Evolutionary conservation across 2,888 invertebrate species (phyloP), one percentile per base, ranked within the genome.

Genomic region (Heteromurus nitidus): DNA sequence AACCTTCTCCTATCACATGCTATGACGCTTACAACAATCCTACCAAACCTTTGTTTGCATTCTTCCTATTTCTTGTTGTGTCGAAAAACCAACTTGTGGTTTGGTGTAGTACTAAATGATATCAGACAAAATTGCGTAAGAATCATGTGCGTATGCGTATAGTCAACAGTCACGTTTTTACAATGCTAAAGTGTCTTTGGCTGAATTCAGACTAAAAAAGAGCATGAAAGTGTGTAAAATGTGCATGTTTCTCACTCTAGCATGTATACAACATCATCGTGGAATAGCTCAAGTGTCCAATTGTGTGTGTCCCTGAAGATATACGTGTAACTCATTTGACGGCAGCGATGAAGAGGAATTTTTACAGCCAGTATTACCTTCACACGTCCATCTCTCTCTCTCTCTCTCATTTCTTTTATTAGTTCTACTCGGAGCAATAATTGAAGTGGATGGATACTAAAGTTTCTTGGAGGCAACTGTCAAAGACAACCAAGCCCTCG

Each of bases 401-500:
- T 36, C 30, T 64, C 42, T 36, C 20, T 64, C 64, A 64, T 20
- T 36, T 64, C 20, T 36, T 64, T 64, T 64, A 36, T 36, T 64
- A 64, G 11, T 55, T 13, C 20, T 16, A 36, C 64, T 58, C 58
- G 26, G 28, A 13, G 36, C 36, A 7, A 7, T 58, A 50, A 3
- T 50, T 60, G 13, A 60, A 24, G 26, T 26, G 60, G 26, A 11
- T 30, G n/a, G n/a, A n/a, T n/a, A n/a, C n/a, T n/a, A n/a, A n/a
- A n/a, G 16, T 18, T 36, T 36, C 18, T 64, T 64, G 22, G 36
- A 11, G 64, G 36, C 11, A 24, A 36, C 42, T 36, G 36, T 13
- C 64, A 64, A 64, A 30, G 64, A 36, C 36, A 64, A 64, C 64
- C 64, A 64, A 64, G 36, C 64, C 64, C 64, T 64, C 64, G 18